Evolutionary conservation across 2,888 invertebrate species (phyloP), one percentile per base, ranked within the genome.

Genomic region (Argynnis bischoffii): DNA sequence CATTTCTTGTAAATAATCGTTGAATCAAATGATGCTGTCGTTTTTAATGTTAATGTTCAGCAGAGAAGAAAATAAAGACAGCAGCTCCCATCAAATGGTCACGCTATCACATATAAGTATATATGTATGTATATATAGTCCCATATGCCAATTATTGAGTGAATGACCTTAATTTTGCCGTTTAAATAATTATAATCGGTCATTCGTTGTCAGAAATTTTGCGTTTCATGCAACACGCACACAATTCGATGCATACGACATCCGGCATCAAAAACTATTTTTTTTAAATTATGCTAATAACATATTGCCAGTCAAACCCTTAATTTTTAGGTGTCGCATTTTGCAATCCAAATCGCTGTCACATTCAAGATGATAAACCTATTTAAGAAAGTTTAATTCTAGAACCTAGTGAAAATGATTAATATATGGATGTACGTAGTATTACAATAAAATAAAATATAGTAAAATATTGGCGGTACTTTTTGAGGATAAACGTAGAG

Each of bases 201-300:
- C 21, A 55, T 55, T 61, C 51, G 48, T 16, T 51, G 47, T 63
- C 31, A 18, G 35, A 53, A 63, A 47, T 66, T 41, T 51, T 21
- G 21, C 35, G 64, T 56, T 31, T 67, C 68, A 70, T 68, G 72
- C 55, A 50, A 66, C 72, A 72, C 72, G 72, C 70, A 64, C 64
- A 57, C n/a, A 56, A 53, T 57, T 47, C 53, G 41, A 57, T 57
- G n/a, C 31, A 26, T 55, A 46, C 55, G 14, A 50, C 48, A 53
- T 64, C 14, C 54, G 50, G n/a, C 6, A 35, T 21, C n/a, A 41
- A 26, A 65, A 55, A 56, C 31, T 46, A 47, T 16, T 55, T 54
- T 63, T 63, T 56, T 56, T 35, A 18, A 63, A 63, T 63, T 18
- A 16, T 54, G 41, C 21, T 48, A 47, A 13, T 6, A 14, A 5